These are phyloP conservation scores for Pelecanoides urinatrix DNA, from an alignment of 2,113 vertebrate species.

Conservation along the genomic window DNA sequence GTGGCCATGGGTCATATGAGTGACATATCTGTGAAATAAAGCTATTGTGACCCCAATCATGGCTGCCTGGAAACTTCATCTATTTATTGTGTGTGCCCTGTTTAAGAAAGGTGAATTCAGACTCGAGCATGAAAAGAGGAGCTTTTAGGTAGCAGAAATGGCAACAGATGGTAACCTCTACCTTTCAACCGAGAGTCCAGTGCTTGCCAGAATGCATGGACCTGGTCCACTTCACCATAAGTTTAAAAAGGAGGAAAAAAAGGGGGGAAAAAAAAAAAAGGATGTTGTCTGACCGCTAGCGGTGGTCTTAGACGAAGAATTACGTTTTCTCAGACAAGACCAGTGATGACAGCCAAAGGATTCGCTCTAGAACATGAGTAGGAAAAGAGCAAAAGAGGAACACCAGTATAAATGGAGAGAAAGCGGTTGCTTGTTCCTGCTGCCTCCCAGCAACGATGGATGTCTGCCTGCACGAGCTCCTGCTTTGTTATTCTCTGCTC, in stretches of 20 bases:
- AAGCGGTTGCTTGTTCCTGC: background rate
- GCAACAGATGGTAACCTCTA: background rate
- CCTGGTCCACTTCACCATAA: background rate
- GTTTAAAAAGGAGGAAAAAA: rapidly evolving
- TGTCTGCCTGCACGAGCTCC: background rate
- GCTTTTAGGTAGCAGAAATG: background rate
- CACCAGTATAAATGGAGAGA: background rate
- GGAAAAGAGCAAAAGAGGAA: background rate
- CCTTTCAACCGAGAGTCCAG: background rate
- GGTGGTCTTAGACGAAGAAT: background rate
- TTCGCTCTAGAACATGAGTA: background rate
- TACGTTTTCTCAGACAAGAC: background rate
- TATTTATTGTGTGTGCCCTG: background rate
- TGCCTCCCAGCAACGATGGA: background rate
- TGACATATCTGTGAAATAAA: background rate
- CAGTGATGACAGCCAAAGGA: background rate
- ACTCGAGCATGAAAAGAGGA: rapidly evolving
- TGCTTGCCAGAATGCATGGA: background rate
- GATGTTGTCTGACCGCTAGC: background rate
- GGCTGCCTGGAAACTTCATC: background rate
- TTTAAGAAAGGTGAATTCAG: background rate
- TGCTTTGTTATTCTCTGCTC: background rate
- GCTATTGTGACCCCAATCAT: background rate
- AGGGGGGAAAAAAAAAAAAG: rapidly evolving
- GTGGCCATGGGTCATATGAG: background rate